phyloP scores from a whole-genome alignment of 2,797 vertebrate species.

The Crax fasciolata region DNA sequence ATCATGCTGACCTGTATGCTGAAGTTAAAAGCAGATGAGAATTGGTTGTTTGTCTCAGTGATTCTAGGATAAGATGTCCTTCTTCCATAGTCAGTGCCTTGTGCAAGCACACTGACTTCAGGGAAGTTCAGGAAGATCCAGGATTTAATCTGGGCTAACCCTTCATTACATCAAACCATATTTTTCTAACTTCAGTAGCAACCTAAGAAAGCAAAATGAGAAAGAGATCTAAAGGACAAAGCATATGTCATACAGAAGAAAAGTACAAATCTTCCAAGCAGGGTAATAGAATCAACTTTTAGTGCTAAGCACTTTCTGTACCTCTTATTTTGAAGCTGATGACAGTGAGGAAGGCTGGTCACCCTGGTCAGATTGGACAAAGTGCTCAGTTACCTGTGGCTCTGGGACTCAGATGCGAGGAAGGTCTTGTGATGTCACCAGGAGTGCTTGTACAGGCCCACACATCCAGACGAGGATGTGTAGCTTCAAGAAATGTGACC shows the following conservation, averaged over 20 bases:
- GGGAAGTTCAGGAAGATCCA: background rate
- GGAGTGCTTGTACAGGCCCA: conserved; percentile 92
- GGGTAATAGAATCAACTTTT: background rate
- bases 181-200: background rate
- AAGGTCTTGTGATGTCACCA: conserved; percentile 95
- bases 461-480: conserved; percentile 98
- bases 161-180: background rate
- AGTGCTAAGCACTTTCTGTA: background rate
- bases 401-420: conserved; percentile 97
- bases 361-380: conserved; percentile 98
- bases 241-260: background rate
- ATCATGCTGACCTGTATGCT: background rate
- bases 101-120: rapidly evolving
- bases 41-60: background rate
- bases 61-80: background rate
- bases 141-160: background rate
- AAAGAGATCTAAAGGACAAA: background rate
- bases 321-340: conserved; percentile 76
- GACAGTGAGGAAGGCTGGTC: conserved; percentile 96
- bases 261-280: background rate
- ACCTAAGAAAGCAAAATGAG: background rate
- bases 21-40: background rate
- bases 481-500: conserved; percentile 93
- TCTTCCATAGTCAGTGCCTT: background rate
- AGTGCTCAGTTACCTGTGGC: conserved; percentile 95